Evolutionary conservation across 2,888 invertebrate genomes (phyloP).

Genomic region (Bellardia bayeri): DNA sequence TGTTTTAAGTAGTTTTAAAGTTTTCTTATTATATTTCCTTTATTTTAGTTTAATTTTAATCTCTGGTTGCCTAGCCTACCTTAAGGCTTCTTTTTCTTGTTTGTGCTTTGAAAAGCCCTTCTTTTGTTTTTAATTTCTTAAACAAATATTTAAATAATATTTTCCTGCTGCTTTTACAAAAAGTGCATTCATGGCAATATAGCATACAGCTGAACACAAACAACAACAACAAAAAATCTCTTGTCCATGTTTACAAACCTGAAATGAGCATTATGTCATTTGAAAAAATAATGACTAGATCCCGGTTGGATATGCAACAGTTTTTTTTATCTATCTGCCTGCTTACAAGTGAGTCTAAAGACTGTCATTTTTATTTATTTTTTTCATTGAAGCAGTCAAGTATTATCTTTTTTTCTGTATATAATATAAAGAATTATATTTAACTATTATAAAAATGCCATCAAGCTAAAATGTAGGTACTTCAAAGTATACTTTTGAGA

Average conservation of each 20-base stretch:
- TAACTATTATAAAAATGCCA: constrained; percentile 63
- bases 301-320: constrained; percentile 74
- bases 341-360: constrained; percentile 33
- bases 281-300: constrained; percentile 74
- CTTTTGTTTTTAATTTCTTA: constrained; percentile 70
- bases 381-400: constrained; percentile 55
- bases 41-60: constrained; percentile 29
- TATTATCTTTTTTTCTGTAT: constrained; percentile 40
- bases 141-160: constrained; percentile 72
- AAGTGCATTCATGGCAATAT: constrained; percentile 69
- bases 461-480: constrained; percentile 64
- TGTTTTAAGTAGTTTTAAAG: too few relatives aligned
- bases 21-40: neutral
- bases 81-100: constrained; percentile 37
- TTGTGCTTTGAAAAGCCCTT: constrained; percentile 35
- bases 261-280: constrained; percentile 72
- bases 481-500: constrained; percentile 64
- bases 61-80: constrained; percentile 51
- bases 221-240: constrained; percentile 55
- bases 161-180: constrained; percentile 58
- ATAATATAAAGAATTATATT: constrained; percentile 47
- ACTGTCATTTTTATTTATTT: constrained; percentile 38
- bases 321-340: constrained; percentile 54
- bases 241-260: constrained; percentile 73
- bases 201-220: constrained; percentile 43